Evolutionary conservation across 2,888 invertebrate genomes (phyloP).

Genomic region (Limnephilus lunatus): DNA sequence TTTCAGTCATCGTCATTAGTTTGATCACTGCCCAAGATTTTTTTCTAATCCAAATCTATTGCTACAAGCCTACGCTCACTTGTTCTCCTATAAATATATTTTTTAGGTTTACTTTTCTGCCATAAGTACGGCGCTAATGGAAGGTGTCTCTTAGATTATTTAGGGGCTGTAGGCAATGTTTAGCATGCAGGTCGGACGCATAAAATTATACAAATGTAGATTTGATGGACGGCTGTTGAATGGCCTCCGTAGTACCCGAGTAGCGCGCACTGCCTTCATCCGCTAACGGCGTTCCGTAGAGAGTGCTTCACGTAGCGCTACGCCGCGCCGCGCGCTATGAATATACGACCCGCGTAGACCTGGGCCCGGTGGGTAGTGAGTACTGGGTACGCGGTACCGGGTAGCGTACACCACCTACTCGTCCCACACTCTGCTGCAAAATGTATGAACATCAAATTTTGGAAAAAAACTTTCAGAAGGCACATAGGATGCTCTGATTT

Average conservation of each 20-base stretch:
- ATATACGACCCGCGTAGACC: constrained; percentile 21
- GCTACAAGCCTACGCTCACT: not conserved
- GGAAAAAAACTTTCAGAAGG: not conserved
- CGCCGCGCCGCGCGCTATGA: constrained; percentile 10
- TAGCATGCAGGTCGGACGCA: constrained; percentile 55
- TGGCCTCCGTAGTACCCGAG: constrained; percentile 30
- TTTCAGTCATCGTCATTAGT: too few species aligned
- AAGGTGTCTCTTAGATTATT: constrained; percentile 12
- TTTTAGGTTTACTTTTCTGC: not conserved
- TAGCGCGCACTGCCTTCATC: constrained; percentile 24
- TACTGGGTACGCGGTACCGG: not conserved
- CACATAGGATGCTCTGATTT: not conserved
- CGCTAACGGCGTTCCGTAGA: constrained; percentile 32
- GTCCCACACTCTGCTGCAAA: not conserved
- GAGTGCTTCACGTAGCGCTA: constrained; percentile 43
- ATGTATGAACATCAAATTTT: not conserved
- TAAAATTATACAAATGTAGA: constrained; percentile 63
- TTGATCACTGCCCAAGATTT: not conserved
- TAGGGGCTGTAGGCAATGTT: constrained; percentile 2
- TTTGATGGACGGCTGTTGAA: constrained; percentile 49
- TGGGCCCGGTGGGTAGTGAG: not conserved
- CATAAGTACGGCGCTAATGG: not conserved
- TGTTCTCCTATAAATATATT: not conserved
- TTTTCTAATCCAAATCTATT: not conserved
- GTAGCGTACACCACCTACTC: not conserved